Evolutionary conservation across 2,888 invertebrate species (phyloP).

Genomic region (Mantis religiosa): DNA sequence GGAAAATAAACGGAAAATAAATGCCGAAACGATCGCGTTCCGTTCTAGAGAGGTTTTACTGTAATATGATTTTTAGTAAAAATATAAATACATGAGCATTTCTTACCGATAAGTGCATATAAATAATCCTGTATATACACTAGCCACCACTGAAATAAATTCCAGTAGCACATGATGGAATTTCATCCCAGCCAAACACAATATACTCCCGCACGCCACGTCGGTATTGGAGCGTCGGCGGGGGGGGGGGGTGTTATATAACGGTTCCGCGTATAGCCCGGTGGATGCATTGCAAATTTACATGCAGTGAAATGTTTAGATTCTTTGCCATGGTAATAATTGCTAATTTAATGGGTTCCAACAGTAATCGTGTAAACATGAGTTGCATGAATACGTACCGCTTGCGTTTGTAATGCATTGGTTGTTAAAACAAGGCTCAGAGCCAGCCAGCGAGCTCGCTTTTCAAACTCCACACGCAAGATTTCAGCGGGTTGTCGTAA

Average conservation of each 20-base stretch:
- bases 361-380: constrained; percentile 10
- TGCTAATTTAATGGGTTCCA: constrained; percentile 15
- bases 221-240: not conserved
- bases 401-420: not conserved
- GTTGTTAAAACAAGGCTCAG: constrained; percentile 1
- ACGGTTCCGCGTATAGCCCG: not conserved
- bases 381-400: not conserved
- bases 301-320: constrained; percentile 1
- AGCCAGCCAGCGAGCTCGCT: not conserved
- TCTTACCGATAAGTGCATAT: too few species aligned
- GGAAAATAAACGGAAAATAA: too few species aligned
- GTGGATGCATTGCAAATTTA: not conserved
- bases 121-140: not conserved
- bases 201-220: not conserved
- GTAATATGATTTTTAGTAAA: too few species aligned
- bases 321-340: constrained; percentile 18
- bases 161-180: not conserved
- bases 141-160: not conserved
- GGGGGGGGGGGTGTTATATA: not conserved
- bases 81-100: too few species aligned
- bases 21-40: too few species aligned
- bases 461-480: not conserved
- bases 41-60: too few species aligned
- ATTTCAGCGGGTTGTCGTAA: not conserved
- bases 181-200: not conserved